Evolutionary conservation across 1,140 invertebrate species (phyloP).

Genomic region (Apis mellifera): Amel_HAv3.1 CM009934.2:5230001-5230500

Average conservation of each 20-base stretch:
- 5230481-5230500: conserved; percentile 2
- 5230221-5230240: conserved; percentile 34
- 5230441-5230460: neutral
- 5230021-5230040: conserved; percentile 85
- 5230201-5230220: conserved; percentile 53
- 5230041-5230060: conserved; percentile 92
- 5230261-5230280: conserved; percentile 21
- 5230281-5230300: neutral
- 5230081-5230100: conserved; percentile 95
- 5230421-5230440: neutral
- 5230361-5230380: conserved; percentile 1
- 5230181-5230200: conserved; percentile 93
- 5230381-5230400: conserved; percentile 16
- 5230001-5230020: conserved; percentile 93
- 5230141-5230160: conserved; percentile 98
- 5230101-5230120: conserved; percentile 94
- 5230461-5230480: conserved; percentile 32
- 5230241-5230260: conserved; percentile 21
- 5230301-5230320: conserved; percentile 10
- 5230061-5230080: conserved; percentile 92
- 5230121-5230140: conserved; percentile 95
- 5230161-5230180: conserved; percentile 98
- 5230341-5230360: conserved; percentile 22
- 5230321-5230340: conserved; percentile 8
- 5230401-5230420: neutral